Base-by-base conservation (phyloP, 2,888 invertebrate species). In the Monopis laevigella region DNA sequence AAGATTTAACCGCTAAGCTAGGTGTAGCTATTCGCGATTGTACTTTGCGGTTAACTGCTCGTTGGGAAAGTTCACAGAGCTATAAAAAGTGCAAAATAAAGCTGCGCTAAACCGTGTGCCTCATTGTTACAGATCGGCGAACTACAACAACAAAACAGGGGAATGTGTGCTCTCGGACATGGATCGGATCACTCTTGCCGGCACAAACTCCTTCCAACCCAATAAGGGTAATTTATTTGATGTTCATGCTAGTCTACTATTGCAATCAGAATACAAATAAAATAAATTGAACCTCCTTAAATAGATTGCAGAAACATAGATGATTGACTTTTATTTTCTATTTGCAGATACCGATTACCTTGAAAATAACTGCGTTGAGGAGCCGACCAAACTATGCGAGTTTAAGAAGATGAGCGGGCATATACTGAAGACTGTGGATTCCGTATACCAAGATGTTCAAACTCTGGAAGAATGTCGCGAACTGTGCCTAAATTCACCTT, bases 341-440 rank as follows among this genome's bases (percentile, higher is more conserved):
- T 24, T 52, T 59, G 27, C 52, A 82, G 82, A 81, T 48, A 75
- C 85, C 58, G 94, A 95, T 62, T 95, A 93, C 73, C 84, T 95
- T 77, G 94, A 95, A 70, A 95, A 94, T 73, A 93, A 94, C 67
- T 95, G 94, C 69, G 93, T 94, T 24, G 93, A 93, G 58, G 95
- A 96, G 60, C 94, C 95, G n/a, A 92, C 92, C 38, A 94, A 93
- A 67, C 82, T 96, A 47, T 96, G 96, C 75, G 95, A 96, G 73
- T 96, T 96, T 81, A 93, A 94, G 72, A 91, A 93, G 62, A 85
- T 93, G 65, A 86, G 86, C 29, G 94, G 94, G 10, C 88, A 92
- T 56, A 95, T 96, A 53, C 74, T 96, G 49, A 96, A 96, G 74
- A 96, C 96, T 1, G 96, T 96, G 36, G 96, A 96, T 62, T 93